Conservation (phyloP, 2,888 invertebrate genomes). For the Empis stercorea region DNA sequence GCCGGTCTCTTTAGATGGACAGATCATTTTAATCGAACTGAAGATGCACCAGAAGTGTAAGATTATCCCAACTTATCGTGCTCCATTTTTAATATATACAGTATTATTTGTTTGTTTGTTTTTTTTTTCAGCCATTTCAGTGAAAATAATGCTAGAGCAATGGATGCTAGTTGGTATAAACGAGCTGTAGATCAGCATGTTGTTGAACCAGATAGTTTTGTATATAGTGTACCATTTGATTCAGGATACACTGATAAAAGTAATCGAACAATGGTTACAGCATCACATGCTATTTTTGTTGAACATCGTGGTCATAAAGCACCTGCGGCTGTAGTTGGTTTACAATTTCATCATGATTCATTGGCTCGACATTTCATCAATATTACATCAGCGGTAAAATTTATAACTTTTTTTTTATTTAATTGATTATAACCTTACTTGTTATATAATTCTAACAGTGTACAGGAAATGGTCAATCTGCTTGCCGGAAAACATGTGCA, state of each 20-base stretch:
- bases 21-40: conserved; percentile 48
- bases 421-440: too few species aligned
- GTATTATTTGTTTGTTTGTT: not conserved
- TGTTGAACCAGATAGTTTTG: conserved; percentile 78
- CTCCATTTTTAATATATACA: too few species aligned
- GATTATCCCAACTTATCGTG: too few species aligned
- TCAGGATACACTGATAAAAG: conserved; percentile 37
- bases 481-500: conserved; percentile 73
- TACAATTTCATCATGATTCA: conserved; percentile 74
- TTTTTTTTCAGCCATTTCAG: conserved; percentile 56
- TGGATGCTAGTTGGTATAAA: conserved; percentile 83
- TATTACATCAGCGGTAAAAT: conserved; percentile 69
- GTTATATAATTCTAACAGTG: conserved; percentile 36
- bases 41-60: conserved; percentile 57
- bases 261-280: conserved; percentile 59
- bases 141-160: conserved; percentile 64
- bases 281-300: conserved; percentile 83
- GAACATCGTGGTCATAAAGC: conserved; percentile 72
- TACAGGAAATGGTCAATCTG: conserved; percentile 50
- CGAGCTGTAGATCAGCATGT: conserved; percentile 81
- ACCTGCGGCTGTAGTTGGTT: conserved; percentile 83
- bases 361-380: conserved; percentile 76
- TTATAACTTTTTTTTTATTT: not conserved
- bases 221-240: conserved; percentile 55
- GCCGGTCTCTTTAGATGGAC: conserved; percentile 83